These are phyloP conservation scores for Catalaphyllia jardinei DNA, from an alignment of 64 coral and sea anemone species.

Conservation along the genomic window DNA sequence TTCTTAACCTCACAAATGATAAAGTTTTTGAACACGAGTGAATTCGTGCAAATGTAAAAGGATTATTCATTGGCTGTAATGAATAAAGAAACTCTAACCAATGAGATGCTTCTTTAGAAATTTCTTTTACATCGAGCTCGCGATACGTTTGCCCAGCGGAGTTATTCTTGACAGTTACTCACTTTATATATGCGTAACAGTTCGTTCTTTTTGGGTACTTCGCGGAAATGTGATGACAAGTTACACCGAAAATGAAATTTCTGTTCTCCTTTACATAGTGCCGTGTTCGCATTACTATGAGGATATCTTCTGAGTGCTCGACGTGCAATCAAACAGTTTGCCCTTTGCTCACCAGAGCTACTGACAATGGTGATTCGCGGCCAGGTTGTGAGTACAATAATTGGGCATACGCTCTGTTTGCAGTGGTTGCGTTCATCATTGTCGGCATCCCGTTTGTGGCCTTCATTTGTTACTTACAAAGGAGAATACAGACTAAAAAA, in stretches of 20 bases:
- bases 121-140: background rate
- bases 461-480: conserved; percentile 36
- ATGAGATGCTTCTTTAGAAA: conserved; percentile 4
- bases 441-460: conserved; percentile 34
- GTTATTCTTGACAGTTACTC: background rate
- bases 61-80: background rate
- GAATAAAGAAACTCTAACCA: background rate
- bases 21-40: background rate
- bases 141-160: background rate
- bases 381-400: conserved; percentile 23
- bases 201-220: background rate
- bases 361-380: background rate
- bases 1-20: background rate
- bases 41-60: background rate
- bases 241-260: too few species aligned
- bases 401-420: conserved; percentile 59
- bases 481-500: background rate
- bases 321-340: background rate
- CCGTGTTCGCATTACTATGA: background rate
- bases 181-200: background rate
- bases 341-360: background rate
- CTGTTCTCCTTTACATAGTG: too few species aligned
- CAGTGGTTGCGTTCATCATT: conserved; percentile 22
- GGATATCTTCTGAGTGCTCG: background rate
- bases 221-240: background rate